Evolutionary conservation across 1,140 invertebrate genomes (phyloP).

Genomic region (Arion vulgaris): DNA sequence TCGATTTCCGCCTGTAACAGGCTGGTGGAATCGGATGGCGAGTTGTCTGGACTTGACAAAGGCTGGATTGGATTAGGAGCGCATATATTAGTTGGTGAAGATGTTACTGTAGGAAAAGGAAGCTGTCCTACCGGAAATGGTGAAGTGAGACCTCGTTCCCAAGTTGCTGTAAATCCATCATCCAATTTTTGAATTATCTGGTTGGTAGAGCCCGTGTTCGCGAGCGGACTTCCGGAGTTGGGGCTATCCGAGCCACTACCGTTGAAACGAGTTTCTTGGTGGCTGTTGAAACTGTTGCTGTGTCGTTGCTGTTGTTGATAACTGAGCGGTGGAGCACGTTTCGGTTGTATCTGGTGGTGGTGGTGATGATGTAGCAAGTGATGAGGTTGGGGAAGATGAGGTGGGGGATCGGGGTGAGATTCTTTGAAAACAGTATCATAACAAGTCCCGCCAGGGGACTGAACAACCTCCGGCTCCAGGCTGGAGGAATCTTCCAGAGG

Average conservation of each 20-base stretch:
- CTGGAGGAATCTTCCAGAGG: slow-evolving; percentile 79
- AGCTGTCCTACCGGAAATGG: slow-evolving; percentile 57
- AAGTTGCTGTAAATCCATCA: slow-evolving; percentile 62
- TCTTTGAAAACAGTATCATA: slow-evolving; percentile 41
- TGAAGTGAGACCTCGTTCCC: slow-evolving; percentile 58
- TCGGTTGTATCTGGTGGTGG: slow-evolving; percentile 4
- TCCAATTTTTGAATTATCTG: slow-evolving; percentile 67
- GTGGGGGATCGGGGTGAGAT: slow-evolving; percentile 35
- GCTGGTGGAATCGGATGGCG: slow-evolving; percentile 31
- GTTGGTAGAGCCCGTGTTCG: slow-evolving; percentile 44
- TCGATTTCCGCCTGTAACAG: slow-evolving; percentile 24
- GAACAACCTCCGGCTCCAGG: slow-evolving; percentile 57
- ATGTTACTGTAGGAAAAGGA: slow-evolving; percentile 30
- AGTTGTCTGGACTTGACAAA: slow-evolving; percentile 29
- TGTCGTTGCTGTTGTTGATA: slow-evolving; percentile 33
- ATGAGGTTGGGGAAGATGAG: slow-evolving; percentile 37
- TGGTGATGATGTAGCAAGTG: slow-evolving; percentile 41
- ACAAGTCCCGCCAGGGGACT: slow-evolving; percentile 36
- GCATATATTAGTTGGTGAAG: slow-evolving; percentile 20
- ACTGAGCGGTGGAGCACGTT: slow-evolving; percentile 13
- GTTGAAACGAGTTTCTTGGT: slow-evolving; percentile 31
- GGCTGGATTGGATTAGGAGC: slow-evolving; percentile 18
- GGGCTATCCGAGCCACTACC: slow-evolving; percentile 9
- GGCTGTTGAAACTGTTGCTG: slow-evolving; percentile 31
- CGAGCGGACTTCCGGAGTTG: neutral